Evolutionary conservation across 2,888 invertebrate genomes (phyloP).

Genomic region (Lasioglossum lativentre): DNA sequence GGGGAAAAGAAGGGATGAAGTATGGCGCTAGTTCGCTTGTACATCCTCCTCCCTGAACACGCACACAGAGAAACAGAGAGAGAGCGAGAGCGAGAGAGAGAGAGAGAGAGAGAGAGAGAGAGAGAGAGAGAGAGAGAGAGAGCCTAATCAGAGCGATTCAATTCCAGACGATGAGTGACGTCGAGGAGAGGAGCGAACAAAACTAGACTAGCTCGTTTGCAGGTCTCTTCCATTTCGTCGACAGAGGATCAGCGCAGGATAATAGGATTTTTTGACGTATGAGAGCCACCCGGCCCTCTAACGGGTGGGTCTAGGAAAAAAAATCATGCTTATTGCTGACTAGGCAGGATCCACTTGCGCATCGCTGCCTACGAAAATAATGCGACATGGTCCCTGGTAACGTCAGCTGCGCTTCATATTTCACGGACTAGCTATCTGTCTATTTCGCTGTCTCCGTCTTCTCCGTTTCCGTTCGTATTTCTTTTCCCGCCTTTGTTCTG

Average conservation of each 20-base stretch:
- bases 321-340: conserved; percentile 79
- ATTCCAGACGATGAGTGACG: conserved; percentile 71
- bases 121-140: not conserved
- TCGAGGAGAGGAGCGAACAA: conserved; percentile 72
- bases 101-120: not conserved
- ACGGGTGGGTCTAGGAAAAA: conserved; percentile 56
- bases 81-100: conserved; percentile 5
- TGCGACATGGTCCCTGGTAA: conserved; percentile 78
- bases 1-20: not conserved
- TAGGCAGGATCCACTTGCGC: conserved; percentile 73
- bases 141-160: conserved; percentile 67
- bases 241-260: conserved; percentile 71
- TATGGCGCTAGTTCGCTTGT: conserved; percentile 41
- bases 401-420: conserved; percentile 79
- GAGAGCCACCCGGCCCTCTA: conserved; percentile 54
- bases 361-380: conserved; percentile 80
- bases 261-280: conserved; percentile 76
- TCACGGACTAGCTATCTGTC: conserved; percentile 63
- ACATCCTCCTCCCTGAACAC: conserved; percentile 57
- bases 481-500: not conserved
- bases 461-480: not conserved
- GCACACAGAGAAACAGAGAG: not conserved
- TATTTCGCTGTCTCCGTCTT: conserved; percentile 47
- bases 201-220: conserved; percentile 64
- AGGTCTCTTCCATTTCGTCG: conserved; percentile 67